These are phyloP conservation scores for Hirtodrosophila cameraria DNA, from an alignment of 2,888 invertebrate genomes.

Conservation along the genomic window DNA sequence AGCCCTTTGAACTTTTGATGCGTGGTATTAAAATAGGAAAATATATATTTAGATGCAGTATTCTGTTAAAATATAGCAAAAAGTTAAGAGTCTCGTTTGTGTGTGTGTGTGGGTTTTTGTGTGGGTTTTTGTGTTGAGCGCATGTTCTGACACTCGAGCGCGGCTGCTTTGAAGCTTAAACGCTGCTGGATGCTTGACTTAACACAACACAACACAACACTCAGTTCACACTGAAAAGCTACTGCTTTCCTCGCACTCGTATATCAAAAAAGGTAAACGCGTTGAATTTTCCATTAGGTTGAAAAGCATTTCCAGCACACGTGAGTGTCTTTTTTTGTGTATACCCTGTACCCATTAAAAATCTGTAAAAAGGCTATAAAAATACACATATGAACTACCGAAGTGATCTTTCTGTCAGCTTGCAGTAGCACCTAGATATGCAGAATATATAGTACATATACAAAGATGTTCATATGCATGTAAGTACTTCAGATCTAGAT, in stretches of 20 bases:
- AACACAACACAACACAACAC: conserved; percentile 24
- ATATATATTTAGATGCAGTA: not conserved
- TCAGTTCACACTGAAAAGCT: conserved; percentile 25
- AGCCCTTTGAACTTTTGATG: not conserved
- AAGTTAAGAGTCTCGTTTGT: not conserved
- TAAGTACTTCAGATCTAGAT: no score
- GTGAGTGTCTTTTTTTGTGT: conserved; percentile 48
- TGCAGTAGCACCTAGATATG: no score
- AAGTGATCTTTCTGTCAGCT: no score
- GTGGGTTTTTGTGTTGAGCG: conserved; percentile 10
- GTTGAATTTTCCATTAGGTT: conserved; percentile 71
- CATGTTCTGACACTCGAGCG: conserved; percentile 28
- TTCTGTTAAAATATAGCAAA: not conserved
- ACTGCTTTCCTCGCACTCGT: conserved; percentile 31
- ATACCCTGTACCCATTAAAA: no score
- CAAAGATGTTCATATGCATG: no score
- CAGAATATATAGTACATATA: no score
- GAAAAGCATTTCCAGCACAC: conserved; percentile 62
- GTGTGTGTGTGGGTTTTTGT: conserved; percentile 1
- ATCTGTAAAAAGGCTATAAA: no score
- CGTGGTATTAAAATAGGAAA: not conserved
- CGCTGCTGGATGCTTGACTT: conserved; percentile 47
- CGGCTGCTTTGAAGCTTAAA: conserved; percentile 50
- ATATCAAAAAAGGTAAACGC: conserved; percentile 58
- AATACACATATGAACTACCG: no score